These are phyloP conservation scores for Eupithecia tripunctaria DNA, from an alignment of 2,888 invertebrate genomes.

Conservation along the genomic window DNA sequence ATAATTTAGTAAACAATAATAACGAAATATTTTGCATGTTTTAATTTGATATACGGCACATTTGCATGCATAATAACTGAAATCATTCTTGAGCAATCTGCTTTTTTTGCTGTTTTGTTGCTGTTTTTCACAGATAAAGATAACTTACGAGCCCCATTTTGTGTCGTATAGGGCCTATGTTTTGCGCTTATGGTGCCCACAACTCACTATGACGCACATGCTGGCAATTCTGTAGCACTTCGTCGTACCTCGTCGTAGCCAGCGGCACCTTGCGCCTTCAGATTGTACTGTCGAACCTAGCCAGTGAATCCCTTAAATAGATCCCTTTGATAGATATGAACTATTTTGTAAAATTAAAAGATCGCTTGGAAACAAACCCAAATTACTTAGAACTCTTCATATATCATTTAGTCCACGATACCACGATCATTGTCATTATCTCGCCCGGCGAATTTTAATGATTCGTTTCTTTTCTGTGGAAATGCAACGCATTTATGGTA, in stretches of 20 bases:
- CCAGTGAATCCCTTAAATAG: neutral
- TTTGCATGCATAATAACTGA: neutral
- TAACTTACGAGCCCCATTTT: neutral
- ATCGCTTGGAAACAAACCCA: slow-evolving; percentile 20
- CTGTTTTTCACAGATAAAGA: no score
- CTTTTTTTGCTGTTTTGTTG: no score
- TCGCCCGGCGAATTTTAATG: slow-evolving; percentile 48
- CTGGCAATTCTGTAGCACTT: neutral
- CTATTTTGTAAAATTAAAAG: neutral
- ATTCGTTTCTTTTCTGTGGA: slow-evolving; percentile 44
- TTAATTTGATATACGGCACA: neutral
- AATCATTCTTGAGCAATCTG: no score
- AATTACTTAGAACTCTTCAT: slow-evolving; percentile 31
- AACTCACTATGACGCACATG: neutral
- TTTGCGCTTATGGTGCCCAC: neutral
- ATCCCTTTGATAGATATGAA: no score
- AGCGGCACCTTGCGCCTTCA: neutral
- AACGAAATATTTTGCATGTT: neutral
- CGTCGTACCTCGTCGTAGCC: neutral
- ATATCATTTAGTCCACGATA: slow-evolving; percentile 40
- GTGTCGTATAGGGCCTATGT: neutral
- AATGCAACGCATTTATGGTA: slow-evolving; percentile 43
- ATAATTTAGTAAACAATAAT: neutral
- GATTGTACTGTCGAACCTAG: neutral
- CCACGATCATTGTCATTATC: slow-evolving; percentile 48